These are phyloP conservation scores for Cosmorhoe ocellata DNA, from an alignment of 2,888 invertebrate genomes.

Conservation along the genomic window DNA sequence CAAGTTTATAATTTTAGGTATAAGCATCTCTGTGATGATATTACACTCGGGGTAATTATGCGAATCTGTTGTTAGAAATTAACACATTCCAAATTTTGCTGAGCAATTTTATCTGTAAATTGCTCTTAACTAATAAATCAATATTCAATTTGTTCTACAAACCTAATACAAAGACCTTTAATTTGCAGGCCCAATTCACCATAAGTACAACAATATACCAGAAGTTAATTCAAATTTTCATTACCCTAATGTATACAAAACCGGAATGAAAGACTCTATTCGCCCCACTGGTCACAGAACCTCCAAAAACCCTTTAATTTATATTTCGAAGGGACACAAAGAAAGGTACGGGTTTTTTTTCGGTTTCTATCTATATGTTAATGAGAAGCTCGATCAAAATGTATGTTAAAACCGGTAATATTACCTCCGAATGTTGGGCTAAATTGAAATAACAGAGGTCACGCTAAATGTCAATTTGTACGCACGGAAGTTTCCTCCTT, in stretches of 20 bases:
- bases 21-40: too few species aligned
- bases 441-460: constrained; percentile 57
- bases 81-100: too few species aligned
- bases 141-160: constrained; percentile 25
- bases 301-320: constrained; percentile 56
- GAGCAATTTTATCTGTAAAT: neutral
- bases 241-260: constrained; percentile 50
- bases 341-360: constrained; percentile 58
- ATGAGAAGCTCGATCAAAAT: constrained; percentile 61
- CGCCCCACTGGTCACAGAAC: constrained; percentile 50
- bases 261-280: constrained; percentile 48
- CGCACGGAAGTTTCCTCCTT: constrained; percentile 23
- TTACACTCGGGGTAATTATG: too few species aligned
- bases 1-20: too few species aligned
- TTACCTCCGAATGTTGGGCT: constrained; percentile 49
- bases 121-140: constrained; percentile 6
- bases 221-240: constrained; percentile 46
- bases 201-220: constrained; percentile 49
- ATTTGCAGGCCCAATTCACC: constrained; percentile 34
- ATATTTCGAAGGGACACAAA: constrained; percentile 51
- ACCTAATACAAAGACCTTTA: constrained; percentile 23
- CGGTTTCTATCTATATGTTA: constrained; percentile 62
- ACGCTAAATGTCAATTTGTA: constrained; percentile 43
- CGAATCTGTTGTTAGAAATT: too few species aligned
- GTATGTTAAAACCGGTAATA: constrained; percentile 60